Evolutionary conservation across 2,797 vertebrate genomes (phyloP), one percentile per base, ranked within the genome.

Genomic region (Allobates femoralis): DNA sequence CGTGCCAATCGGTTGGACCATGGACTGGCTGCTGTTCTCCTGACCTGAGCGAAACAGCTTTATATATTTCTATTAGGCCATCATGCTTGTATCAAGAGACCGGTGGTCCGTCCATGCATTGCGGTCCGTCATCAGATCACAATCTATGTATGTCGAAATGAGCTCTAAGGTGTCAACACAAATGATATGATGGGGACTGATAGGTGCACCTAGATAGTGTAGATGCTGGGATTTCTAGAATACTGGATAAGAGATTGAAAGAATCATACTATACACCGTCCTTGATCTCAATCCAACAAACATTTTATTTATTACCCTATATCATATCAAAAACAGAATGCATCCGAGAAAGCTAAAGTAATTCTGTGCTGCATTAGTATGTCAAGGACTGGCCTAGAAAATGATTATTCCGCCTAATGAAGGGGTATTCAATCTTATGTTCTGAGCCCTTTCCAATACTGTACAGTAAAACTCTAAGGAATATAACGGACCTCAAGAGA

Each of bases 341-440:
- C 32, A 69, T 69, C 18, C 19, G 32, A 11, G 32, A 58, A 83
- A 51, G 32, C 37, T 10, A 2, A 64, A 82, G 64, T 18, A 76
- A n/a, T 56, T 51, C 2, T 71, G 50, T 71, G 30, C 60, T 10
- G 60, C 64, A 60, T 74, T 19, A 86, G 26, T n/a, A 37, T 62
- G 53, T 85, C 62, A 79, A 18, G 16, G 19, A 64, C 19, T 41
- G 56, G 56, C 73, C 79, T 66, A 51, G 23, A 81, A 81, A 28
- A 78, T 5, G 7, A 62, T 82, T 83, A 69, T 76, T 78, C 62
- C 74, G n/a, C 71, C 21, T 87, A 83, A 66, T 71, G 10, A 55
- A 53, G n/a, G 28, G 30, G 41, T 41, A 46, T 83, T 64, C 84
- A 80, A 58, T 79, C 76, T 73, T 8, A 1, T 4, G 60, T 83